These are phyloP conservation scores for Littorina saxatilis DNA, from an alignment of 1,140 invertebrate genomes.

Conservation along the genomic window DNA sequence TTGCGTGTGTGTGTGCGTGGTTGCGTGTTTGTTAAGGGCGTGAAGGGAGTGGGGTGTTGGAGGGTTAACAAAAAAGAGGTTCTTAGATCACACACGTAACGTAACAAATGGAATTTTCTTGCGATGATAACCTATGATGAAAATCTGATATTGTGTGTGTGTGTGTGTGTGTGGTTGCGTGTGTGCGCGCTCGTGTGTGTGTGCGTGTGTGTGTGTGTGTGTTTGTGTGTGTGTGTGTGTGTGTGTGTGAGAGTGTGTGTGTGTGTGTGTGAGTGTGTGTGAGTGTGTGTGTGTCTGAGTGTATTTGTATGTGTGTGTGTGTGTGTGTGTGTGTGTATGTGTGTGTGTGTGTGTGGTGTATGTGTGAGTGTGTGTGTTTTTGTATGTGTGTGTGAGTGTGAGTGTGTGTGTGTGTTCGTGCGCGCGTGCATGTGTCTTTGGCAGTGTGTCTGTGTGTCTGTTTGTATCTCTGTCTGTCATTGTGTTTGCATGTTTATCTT, in stretches of 20 bases:
- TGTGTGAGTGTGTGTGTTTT: too few relatives aligned
- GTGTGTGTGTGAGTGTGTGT: not conserved
- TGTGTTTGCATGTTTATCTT: not conserved
- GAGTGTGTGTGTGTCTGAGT: not conserved
- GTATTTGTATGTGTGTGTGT: too few relatives aligned
- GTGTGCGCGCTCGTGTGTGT: not conserved
- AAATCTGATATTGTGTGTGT: not conserved
- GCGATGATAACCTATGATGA: too few relatives aligned
- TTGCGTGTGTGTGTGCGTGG: not conserved
- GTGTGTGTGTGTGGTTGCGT: too few relatives aligned
- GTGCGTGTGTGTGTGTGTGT: constrained; percentile 1
- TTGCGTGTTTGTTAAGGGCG: not conserved
- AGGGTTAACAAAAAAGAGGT: too few relatives aligned
- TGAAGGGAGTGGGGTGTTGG: too few relatives aligned
- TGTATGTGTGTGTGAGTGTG: too few relatives aligned
- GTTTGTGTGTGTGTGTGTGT: too few relatives aligned
- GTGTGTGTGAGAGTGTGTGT: constrained; percentile 10
- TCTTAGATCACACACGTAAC: too few relatives aligned
- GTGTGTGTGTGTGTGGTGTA: too few relatives aligned
- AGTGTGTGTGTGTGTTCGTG: too few relatives aligned
- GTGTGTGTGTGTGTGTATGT: not conserved
- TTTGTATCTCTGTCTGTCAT: not conserved
- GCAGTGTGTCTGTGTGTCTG: not conserved
- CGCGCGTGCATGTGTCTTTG: not conserved
- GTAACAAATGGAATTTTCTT: too few relatives aligned